Percentiles rank a stretch among this genome's conserved stretches.
These are phyloP conservation scores for Stigmatopora nigra DNA, from an alignment of 2,113 vertebrate species.

Conservation along the genomic window DNA sequence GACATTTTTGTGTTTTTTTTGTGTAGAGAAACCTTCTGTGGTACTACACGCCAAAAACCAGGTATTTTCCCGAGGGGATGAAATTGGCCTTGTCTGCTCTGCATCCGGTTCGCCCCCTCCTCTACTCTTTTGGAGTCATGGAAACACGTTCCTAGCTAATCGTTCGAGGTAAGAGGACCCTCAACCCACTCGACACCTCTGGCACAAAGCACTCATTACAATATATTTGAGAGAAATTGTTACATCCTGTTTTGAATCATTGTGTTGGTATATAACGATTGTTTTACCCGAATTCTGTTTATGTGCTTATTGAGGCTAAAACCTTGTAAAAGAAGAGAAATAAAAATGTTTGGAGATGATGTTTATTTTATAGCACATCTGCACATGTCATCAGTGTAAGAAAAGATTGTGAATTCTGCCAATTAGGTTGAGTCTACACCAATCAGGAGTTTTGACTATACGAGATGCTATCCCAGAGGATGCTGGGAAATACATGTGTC, in stretches of 20 bases:
- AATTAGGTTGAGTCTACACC: slow-evolving; percentile 55
- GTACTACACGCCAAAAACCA: slow-evolving; percentile 66
- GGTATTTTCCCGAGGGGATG: slow-evolving; percentile 72
- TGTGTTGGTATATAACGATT: slow-evolving; percentile 14
- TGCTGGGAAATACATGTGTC: slow-evolving; percentile 86
- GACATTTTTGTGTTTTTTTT: slow-evolving; percentile 29
- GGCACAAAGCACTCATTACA: slow-evolving; percentile 38
- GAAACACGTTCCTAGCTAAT: slow-evolving; percentile 67
- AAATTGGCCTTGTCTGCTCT: slow-evolving; percentile 76
- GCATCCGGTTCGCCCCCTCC: slow-evolving; percentile 76
- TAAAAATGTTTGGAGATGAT: slow-evolving; percentile 14
- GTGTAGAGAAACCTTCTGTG: slow-evolving; percentile 76
- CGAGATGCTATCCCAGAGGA: slow-evolving; percentile 75
- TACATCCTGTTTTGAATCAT: slow-evolving; percentile 48
- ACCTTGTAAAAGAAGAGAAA: slow-evolving; percentile 17
- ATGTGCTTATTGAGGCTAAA: slow-evolving; percentile 27
- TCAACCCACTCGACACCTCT: slow-evolving; percentile 56
- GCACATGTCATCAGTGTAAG: slow-evolving; percentile 33
- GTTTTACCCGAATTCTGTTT: slow-evolving; percentile 4
- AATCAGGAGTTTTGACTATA: slow-evolving; percentile 75
- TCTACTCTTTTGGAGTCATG: slow-evolving; percentile 73
- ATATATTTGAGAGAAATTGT: slow-evolving; percentile 33
- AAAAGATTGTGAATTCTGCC: slow-evolving; percentile 25
- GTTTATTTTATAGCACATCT: slow-evolving; percentile 30
- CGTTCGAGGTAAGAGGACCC: slow-evolving; percentile 60